phyloP scores from a whole-genome alignment of 2,888 invertebrate species.

The Epistrophella euchroma region DNA sequence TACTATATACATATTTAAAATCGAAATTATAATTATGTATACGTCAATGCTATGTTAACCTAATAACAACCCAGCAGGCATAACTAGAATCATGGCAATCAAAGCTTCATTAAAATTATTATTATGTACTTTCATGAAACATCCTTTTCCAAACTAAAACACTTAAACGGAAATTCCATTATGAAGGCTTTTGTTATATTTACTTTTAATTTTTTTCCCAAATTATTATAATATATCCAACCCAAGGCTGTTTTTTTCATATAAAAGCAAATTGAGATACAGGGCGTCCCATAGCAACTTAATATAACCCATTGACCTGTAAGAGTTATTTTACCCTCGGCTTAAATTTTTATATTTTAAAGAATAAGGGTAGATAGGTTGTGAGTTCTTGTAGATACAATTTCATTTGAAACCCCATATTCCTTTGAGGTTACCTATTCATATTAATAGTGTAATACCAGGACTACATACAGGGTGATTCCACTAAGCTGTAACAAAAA shows the following conservation, averaged over 20 bases:
- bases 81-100: background rate
- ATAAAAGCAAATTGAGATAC: background rate
- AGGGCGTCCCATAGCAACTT: slow-evolving; percentile 1
- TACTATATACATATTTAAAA: no score
- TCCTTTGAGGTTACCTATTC: slow-evolving; percentile 14
- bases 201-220: slow-evolving; percentile 9
- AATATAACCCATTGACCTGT: slow-evolving; percentile 11
- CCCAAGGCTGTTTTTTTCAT: slow-evolving; percentile 4
- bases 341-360: background rate
- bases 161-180: slow-evolving; percentile 27
- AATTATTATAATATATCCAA: slow-evolving; percentile 8
- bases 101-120: background rate
- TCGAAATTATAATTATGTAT: no score
- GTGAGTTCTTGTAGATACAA: background rate
- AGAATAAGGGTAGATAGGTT: background rate
- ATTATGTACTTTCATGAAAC: background rate
- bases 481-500: no score
- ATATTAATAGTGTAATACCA: background rate
- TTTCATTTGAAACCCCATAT: slow-evolving; percentile 1
- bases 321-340: slow-evolving; percentile 20
- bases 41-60: no score
- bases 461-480: no score
- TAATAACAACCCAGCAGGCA: background rate
- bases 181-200: slow-evolving; percentile 10
- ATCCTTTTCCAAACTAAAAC: slow-evolving; percentile 4